Evolutionary conservation across 2,888 invertebrate species (phyloP).

Genomic region (Perizoma flavofasciatum): DNA sequence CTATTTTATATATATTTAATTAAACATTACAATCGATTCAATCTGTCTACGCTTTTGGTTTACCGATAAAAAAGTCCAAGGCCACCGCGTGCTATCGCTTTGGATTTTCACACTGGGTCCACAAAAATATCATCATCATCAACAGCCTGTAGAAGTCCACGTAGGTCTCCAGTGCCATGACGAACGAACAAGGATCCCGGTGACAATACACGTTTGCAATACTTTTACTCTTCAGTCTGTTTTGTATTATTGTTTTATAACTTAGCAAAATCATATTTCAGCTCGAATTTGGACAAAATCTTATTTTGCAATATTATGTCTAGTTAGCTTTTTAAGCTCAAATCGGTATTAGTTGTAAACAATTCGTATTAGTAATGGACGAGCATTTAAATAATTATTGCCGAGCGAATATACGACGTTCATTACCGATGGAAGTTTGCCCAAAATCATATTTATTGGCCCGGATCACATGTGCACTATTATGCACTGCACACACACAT

Average conservation of each 20-base stretch:
- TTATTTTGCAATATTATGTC: neutral
- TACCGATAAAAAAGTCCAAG: conserved; percentile 43
- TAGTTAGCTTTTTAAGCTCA: conserved; percentile 14
- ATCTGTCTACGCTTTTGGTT: conserved; percentile 20
- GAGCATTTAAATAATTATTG: conserved; percentile 57
- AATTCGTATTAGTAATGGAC: conserved; percentile 43
- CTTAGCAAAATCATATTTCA: neutral
- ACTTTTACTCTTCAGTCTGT: no score
- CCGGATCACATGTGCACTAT: conserved; percentile 43
- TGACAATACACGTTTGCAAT: no score
- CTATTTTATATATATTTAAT: neutral
- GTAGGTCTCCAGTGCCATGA: no score
- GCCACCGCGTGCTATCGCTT: conserved; percentile 15
- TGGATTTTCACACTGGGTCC: neutral
- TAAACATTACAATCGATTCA: conserved; percentile 8
- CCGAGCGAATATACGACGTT: conserved; percentile 48
- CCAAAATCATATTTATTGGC: conserved; percentile 59
- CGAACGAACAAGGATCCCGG: no score
- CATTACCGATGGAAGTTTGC: conserved; percentile 61
- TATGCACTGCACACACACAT: no score
- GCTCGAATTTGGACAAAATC: neutral
- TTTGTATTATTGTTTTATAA: neutral
- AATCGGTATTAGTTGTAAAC: conserved; percentile 44
- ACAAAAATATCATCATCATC: no score
- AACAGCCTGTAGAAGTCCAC: no score